Conservation (phyloP, 2,113 vertebrate species). For the Tonatia bakeri region DNA sequence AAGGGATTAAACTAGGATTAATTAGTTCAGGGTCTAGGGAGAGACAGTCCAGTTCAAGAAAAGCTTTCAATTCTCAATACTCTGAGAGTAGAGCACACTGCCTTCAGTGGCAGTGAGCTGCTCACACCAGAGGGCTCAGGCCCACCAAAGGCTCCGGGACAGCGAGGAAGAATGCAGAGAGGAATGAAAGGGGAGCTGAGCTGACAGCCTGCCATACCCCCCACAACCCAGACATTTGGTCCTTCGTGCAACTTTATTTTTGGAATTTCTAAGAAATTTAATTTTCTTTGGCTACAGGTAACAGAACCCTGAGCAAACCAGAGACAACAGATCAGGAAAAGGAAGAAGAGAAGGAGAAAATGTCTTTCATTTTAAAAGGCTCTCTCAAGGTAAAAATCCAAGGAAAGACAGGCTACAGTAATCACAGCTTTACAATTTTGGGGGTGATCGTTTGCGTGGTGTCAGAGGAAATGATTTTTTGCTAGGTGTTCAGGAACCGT, state of each 20-base stretch:
- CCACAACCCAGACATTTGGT: not conserved
- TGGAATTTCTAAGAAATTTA: slow-evolving; percentile 11
- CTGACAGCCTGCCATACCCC: not conserved
- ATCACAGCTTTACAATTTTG: not conserved
- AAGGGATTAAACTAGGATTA: not conserved
- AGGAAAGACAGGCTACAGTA: not conserved
- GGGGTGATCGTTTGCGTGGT: not conserved
- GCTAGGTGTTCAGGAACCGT: not conserved
- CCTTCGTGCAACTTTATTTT: not conserved
- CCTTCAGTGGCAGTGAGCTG: not conserved
- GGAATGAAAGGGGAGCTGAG: not conserved
- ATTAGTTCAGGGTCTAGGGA: not conserved
- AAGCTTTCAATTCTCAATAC: not conserved
- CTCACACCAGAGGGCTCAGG: not conserved
- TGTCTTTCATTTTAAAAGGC: slow-evolving; percentile 78
- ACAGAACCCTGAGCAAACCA: slow-evolving; percentile 44
- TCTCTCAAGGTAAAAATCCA: slow-evolving; percentile 84
- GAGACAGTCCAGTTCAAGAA: not conserved
- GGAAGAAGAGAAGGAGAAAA: slow-evolving; percentile 64
- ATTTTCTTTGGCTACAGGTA: slow-evolving; percentile 43
- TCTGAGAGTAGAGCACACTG: not conserved
- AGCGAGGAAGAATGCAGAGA: not conserved
- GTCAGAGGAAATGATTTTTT: not conserved
- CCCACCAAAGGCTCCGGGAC: not conserved
- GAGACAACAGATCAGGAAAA: slow-evolving; percentile 48